Evolutionary conservation across 2,113 vertebrate species (phyloP).

Genomic region (Nycticryphes semicollaris): DNA sequence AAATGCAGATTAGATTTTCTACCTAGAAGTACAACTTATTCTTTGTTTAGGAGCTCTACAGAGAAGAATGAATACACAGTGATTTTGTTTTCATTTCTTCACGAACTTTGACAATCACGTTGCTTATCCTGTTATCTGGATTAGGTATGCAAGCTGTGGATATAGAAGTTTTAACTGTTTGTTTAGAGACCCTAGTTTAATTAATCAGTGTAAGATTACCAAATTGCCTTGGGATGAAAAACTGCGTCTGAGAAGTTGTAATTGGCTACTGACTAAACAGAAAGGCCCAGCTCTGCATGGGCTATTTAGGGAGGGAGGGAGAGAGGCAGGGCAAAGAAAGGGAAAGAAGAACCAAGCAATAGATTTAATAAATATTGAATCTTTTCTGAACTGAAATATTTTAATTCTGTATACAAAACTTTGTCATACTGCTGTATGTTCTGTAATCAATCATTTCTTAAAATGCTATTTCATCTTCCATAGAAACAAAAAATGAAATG

Average conservation of each 20-base stretch:
- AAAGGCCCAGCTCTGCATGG: not conserved
- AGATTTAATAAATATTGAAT: not conserved
- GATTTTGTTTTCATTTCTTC: slow-evolving; percentile 10
- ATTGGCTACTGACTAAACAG: slow-evolving; percentile 5
- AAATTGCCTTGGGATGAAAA: slow-evolving; percentile 4
- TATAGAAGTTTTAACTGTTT: not conserved
- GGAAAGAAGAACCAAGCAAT: not conserved
- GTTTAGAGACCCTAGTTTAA: not conserved
- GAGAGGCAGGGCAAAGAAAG: not conserved
- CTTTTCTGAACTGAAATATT: not conserved
- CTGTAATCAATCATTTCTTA: not conserved
- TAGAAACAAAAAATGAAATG: not conserved
- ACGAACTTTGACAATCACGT: not conserved
- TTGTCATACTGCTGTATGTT: not conserved
- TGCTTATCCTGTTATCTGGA: slow-evolving; percentile 35
- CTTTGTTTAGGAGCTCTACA: slow-evolving; percentile 21
- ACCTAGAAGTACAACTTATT: slow-evolving; percentile 46
- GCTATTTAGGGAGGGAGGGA: not conserved
- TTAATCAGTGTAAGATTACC: slow-evolving; percentile 39
- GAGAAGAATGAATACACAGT: slow-evolving; percentile 17
- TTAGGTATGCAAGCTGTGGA: slow-evolving; percentile 30
- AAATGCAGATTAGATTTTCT: slow-evolving; percentile 72
- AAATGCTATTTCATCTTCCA: not conserved
- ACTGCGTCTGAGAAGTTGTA: not conserved
- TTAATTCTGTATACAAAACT: not conserved